Base-by-base conservation (phyloP, 2,888 invertebrate species). In the Halictus quadricinctus region DNA sequence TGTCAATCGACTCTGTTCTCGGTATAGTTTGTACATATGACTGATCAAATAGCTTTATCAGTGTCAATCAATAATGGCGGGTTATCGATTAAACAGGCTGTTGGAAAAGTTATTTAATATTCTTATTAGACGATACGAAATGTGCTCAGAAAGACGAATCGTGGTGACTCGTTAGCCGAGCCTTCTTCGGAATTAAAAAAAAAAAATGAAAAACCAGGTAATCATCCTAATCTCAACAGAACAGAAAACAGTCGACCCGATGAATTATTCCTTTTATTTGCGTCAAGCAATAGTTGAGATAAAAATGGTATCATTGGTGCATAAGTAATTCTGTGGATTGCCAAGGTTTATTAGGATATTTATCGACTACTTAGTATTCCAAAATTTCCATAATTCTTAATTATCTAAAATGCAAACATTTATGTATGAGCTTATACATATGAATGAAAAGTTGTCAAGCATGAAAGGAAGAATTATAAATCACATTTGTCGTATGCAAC, bases 11-110 rank as follows among this genome's bases (percentile, higher is more conserved):
- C 79, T 48, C 76, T 81, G 69, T 72, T 66, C 80, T 29, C 66
- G 58, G 84, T 66, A 66, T 54, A 58, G 75, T 81, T 72, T 70
- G 75, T 77, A 80, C 79, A 80, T 70, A 84, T 72, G 36, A 69
- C 72, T 60, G 82, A 76, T 83, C 84, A 78, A 84, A 88, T 82
- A 75, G 87, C 83, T 85, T 85, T 90, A 89, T 90, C 89, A 76
- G 80, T 84, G 80, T 85, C 85, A 80, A 87, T 87, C 90, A 77
- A 84, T 84, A 87, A 85, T 78, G 83, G 60, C 72, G 75, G 82
- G 75, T 83, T 85, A 81, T 87, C 81, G 78, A 86, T 86, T 84
- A 76, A 85, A 80, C 79, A 82, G 82, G 82, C 87, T 60, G 87
- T 77, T 84, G 79, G 74, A 86, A 86, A 78, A 79, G 72, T 86